These are phyloP conservation scores for Nasonia oneida DNA, from an alignment of 2,888 invertebrate species.

Conservation along the genomic window DNA sequence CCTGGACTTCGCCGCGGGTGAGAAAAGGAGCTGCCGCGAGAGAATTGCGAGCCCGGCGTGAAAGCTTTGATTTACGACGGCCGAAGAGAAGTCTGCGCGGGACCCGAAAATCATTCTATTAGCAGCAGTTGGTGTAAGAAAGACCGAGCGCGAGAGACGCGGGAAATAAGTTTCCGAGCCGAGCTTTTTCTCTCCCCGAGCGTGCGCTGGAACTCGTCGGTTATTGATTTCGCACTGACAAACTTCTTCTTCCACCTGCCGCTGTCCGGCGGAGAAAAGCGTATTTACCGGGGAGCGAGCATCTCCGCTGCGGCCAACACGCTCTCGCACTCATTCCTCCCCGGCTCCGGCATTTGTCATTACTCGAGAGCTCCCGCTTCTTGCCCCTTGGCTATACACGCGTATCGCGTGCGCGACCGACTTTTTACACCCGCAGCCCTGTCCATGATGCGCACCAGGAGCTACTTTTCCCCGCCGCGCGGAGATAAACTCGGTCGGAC, in stretches of 20 bases:
- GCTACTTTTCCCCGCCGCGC: background rate
- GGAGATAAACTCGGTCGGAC: background rate
- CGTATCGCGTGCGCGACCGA: background rate
- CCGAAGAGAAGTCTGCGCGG: background rate
- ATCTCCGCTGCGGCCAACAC: too few relatives aligned
- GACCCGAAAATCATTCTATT: conserved; percentile 35
- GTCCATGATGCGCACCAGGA: background rate
- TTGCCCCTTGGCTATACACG: background rate
- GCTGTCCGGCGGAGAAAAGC: background rate
- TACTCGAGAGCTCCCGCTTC: background rate
- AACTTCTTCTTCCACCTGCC: background rate
- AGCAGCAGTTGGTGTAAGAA: background rate
- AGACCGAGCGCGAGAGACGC: background rate
- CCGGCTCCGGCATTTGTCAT: conserved; percentile 1
- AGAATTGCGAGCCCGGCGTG: conserved; percentile 20
- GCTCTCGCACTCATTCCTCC: conserved; percentile 10
- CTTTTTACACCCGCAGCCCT: background rate
- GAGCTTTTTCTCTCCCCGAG: background rate
- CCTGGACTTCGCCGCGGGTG: background rate
- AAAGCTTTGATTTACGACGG: conserved; percentile 27
- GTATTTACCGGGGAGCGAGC: conserved; percentile 21
- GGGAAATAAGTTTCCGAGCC: background rate
- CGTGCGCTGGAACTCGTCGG: background rate
- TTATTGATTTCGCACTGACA: conserved; percentile 33
- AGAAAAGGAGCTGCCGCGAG: conserved; percentile 4